These are phyloP conservation scores for Chironomus tepperi DNA, from an alignment of 1,140 invertebrate genomes.

Conservation along the genomic window DNA sequence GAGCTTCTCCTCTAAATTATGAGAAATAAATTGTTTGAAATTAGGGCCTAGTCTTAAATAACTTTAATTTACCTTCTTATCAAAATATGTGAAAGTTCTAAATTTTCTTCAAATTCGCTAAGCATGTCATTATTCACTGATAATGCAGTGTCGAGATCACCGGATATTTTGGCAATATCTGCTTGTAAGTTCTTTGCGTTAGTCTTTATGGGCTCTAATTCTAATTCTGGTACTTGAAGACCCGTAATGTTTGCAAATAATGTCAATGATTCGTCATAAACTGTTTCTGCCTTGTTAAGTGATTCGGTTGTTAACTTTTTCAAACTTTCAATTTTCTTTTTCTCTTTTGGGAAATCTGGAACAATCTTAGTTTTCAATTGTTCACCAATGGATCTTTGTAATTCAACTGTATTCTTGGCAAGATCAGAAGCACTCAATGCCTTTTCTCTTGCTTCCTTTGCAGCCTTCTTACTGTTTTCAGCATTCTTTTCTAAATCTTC, in stretches of 20 bases:
- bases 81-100: conserved; percentile 56
- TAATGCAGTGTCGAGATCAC: conserved; percentile 26
- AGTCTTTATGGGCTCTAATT: conserved; percentile 57
- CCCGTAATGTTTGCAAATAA: conserved; percentile 67
- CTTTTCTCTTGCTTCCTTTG: conserved; percentile 72
- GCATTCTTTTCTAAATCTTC: conserved; percentile 70
- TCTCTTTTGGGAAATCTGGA: conserved; percentile 47
- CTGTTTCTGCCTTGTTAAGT: conserved; percentile 57
- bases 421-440: conserved; percentile 71
- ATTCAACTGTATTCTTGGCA: conserved; percentile 68
- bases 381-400: conserved; percentile 57
- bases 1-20: conserved; percentile 33
- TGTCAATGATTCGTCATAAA: conserved; percentile 69
- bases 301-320: conserved; percentile 61
- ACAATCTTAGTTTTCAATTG: conserved; percentile 50
- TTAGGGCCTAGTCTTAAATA: conserved; percentile 46
- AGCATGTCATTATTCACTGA: conserved; percentile 34
- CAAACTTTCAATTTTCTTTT: conserved; percentile 58
- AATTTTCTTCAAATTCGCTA: conserved; percentile 40
- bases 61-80: conserved; percentile 52
- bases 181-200: conserved; percentile 51
- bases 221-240: conserved; percentile 61
- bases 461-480: conserved; percentile 62
- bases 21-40: background rate
- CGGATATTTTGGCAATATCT: conserved; percentile 39